Base-by-base conservation (phyloP, 2,113 vertebrate genomes). In the Ibidorhyncha struthersii region DNA sequence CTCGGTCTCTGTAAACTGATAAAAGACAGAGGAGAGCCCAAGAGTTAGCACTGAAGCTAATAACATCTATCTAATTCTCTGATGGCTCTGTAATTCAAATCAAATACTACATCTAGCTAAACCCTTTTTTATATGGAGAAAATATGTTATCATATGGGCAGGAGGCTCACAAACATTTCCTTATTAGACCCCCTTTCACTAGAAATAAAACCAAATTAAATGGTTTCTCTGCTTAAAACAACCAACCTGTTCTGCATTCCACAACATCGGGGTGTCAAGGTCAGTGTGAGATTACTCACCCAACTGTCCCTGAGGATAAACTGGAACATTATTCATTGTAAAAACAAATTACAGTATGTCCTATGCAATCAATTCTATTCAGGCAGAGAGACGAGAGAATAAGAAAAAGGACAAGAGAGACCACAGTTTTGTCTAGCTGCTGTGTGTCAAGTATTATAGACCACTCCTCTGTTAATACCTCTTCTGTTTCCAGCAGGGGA, bases 161-260 rank as follows among this genome's bases (percentile, higher is more conserved):
- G 87, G 50, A 98, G 66, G 72, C 83, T 97, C 66, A 78, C 77
- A 93, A 93, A 90, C 79, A 87, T 95, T 96, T 94, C 86, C 89
- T 97, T 97, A 98, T 71, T 92, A 96, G 80, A 45, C 41, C 27
- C 62, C 62, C 45, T 96, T 93, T 95, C 81, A 94, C 93, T 97
- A 88, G 90, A 97, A 98, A 96, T 88, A 96, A 97, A 98, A 96
- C 9, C 56, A 93, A 98, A 98, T 91, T 90, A 94, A 97, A 91
- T 93, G 23, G 81, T 94, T 96, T 91, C 63, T 95, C 87, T 92
- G 76, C 95, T 93, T 97, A 95, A 97, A 98, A 95, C 43, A 59
- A 82, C 66, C 53, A 96, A 87, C 70, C 59, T 86, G 36, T 81
- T 85, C 63, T 77, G 29, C n/a, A 86, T 97, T 96, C 97, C 96